Conservation (phyloP, 2,113 vertebrate genomes). For the Platichthys flesus region DNA sequence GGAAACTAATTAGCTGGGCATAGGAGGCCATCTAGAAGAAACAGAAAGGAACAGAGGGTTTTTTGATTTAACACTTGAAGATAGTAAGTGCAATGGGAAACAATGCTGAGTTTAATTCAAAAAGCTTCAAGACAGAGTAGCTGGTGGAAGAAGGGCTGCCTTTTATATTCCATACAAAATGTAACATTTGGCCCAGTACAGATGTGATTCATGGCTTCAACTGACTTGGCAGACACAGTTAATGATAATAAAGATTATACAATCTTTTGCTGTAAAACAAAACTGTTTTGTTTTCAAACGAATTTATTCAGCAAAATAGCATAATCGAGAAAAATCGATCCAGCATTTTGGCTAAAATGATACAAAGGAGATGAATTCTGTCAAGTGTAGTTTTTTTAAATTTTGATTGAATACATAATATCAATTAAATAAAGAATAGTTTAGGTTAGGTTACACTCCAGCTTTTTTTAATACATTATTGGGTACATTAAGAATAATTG, state of each 20-base stretch:
- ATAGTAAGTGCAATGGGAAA: neutral
- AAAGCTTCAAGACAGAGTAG: neutral
- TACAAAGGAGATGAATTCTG: neutral
- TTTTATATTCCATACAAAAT: neutral
- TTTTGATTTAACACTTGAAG: neutral
- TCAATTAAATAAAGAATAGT: no score
- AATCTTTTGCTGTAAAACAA: neutral
- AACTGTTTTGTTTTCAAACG: neutral
- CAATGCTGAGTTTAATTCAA: conserved; percentile 16
- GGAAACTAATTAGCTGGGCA: conserved; percentile 8
- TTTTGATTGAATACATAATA: no score
- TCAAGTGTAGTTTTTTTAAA: neutral
- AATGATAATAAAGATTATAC: neutral
- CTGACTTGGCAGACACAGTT: conserved; percentile 3
- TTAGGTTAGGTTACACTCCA: no score
- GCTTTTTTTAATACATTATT: no score
- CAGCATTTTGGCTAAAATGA: neutral
- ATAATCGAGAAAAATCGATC: neutral
- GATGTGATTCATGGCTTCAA: conserved; percentile 7
- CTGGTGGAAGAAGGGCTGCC: neutral
- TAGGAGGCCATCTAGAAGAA: neutral
- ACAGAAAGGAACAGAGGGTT: neutral
- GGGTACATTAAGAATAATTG: no score
- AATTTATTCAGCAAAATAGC: neutral
- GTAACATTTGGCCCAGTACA: neutral